phyloP scores from a whole-genome alignment of 2,797 vertebrate species.

The Delichon dasypus region DNA sequence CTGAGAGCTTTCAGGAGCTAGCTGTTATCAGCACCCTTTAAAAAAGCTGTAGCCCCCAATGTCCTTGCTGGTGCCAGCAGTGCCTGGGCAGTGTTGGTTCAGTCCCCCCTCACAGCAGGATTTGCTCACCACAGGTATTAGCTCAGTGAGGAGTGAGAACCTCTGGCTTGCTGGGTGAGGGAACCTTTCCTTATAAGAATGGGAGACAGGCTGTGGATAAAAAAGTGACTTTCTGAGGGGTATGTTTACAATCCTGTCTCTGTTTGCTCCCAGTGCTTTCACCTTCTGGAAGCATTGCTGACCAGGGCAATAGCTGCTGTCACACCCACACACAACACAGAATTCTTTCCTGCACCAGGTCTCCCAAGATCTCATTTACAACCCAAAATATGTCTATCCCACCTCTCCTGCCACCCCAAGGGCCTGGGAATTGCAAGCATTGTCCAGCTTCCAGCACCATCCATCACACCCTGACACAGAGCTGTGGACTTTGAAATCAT shows the following conservation, averaged over 20 bases:
- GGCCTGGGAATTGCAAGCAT: not conserved
- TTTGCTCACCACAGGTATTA: not conserved
- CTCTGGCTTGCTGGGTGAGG: not conserved
- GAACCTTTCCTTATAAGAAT: not conserved
- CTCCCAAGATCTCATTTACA: not conserved
- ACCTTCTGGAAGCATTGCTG: not conserved
- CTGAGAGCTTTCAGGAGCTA: not conserved
- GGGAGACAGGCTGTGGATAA: not conserved
- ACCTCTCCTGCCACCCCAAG: not conserved
- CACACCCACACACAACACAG: not conserved
- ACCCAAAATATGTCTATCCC: not conserved
- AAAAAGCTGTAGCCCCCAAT: not conserved
- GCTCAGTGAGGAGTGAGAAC: not conserved
- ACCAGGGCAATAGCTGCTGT: not conserved
- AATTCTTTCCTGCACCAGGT: not conserved
- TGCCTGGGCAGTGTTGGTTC: rapidly evolving
- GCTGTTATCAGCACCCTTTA: not conserved
- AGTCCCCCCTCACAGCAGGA: not conserved
- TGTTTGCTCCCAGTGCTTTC: not conserved
- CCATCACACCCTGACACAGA: not conserved
- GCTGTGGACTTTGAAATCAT: not conserved
- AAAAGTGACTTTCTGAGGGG: not conserved
- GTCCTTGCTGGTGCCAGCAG: not conserved
- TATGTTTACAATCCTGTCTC: not conserved
- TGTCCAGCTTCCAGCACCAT: not conserved